phyloP scores from a whole-genome alignment of 2,113 vertebrate genomes.

The Indicator maculatus region DNA sequence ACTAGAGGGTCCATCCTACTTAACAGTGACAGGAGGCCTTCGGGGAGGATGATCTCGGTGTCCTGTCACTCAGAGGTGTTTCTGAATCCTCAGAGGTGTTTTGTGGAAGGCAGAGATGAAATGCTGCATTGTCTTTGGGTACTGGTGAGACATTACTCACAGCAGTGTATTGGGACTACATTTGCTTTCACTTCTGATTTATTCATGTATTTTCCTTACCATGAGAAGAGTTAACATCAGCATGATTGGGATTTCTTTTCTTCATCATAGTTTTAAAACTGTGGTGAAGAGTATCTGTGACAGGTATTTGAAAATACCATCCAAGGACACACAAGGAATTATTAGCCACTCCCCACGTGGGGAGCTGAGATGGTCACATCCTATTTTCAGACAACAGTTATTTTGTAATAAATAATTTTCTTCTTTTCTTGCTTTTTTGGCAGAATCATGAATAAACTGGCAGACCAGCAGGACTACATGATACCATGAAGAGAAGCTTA shows the following conservation, averaged over 20 bases:
- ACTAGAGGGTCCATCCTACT: not conserved
- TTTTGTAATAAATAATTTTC: not conserved
- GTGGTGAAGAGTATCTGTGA: not conserved
- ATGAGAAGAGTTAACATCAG: not conserved
- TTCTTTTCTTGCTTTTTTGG: conserved; percentile 67
- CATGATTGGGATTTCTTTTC: not conserved
- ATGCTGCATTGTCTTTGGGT: not conserved
- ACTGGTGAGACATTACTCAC: not conserved
- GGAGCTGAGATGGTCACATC: not conserved
- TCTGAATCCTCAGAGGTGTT: not conserved
- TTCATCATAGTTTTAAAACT: not conserved
- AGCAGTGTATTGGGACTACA: not conserved
- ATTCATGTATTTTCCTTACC: not conserved
- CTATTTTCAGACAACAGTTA: not conserved
- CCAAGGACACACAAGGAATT: not conserved
- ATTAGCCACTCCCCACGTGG: not conserved
- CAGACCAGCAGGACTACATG: conserved; percentile 94
- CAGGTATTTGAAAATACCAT: not conserved
- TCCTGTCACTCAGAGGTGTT: not conserved
- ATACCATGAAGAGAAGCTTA: conserved; percentile 99
- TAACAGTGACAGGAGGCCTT: not conserved
- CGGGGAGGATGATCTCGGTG: not conserved
- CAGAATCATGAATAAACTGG: conserved; percentile 98
- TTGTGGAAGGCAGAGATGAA: not conserved
- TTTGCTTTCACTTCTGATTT: not conserved